Evolutionary conservation across 2,797 vertebrate genomes (phyloP).

Genomic region (Leptatherina wallacei): DNA sequence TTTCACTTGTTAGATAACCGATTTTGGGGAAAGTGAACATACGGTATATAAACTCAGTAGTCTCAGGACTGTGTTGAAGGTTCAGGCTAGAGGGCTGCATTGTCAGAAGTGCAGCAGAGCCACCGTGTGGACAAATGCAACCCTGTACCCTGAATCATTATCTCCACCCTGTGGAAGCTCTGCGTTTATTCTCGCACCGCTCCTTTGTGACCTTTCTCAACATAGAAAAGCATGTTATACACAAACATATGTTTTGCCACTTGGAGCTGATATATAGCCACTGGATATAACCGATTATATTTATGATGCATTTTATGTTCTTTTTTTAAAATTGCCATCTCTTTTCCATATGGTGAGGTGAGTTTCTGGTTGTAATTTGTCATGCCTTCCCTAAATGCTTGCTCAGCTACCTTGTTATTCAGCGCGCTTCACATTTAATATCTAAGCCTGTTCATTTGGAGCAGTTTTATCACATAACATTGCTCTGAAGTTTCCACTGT

Average conservation of each 20-base stretch:
- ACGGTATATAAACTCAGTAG: neutral
- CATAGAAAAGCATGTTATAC: constrained; percentile 1
- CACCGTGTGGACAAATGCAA: constrained; percentile 69
- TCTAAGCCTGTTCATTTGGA: neutral
- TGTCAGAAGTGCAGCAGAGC: constrained; percentile 60
- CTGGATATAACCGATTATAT: neutral
- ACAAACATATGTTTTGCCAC: constrained; percentile 29
- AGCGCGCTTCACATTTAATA: neutral
- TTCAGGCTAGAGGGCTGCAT: neutral
- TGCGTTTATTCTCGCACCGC: constrained; percentile 3
- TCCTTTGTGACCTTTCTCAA: constrained; percentile 3
- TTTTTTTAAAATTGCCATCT: neutral
- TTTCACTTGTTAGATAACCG: constrained; percentile 5
- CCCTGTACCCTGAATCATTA: constrained; percentile 41
- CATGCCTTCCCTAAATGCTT: neutral
- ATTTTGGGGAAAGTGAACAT: constrained; percentile 29
- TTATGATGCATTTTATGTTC: constrained; percentile 5
- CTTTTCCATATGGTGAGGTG: constrained; percentile 23
- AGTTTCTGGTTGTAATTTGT: neutral
- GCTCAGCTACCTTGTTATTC: neutral
- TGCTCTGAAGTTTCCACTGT: neutral
- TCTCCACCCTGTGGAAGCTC: constrained; percentile 10
- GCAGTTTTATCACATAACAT: neutral
- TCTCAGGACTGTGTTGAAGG: constrained; percentile 13
- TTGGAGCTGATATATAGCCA: constrained; percentile 22